Base-by-base conservation (phyloP, 2,113 vertebrate genomes). In the Jacana jacana region DNA sequence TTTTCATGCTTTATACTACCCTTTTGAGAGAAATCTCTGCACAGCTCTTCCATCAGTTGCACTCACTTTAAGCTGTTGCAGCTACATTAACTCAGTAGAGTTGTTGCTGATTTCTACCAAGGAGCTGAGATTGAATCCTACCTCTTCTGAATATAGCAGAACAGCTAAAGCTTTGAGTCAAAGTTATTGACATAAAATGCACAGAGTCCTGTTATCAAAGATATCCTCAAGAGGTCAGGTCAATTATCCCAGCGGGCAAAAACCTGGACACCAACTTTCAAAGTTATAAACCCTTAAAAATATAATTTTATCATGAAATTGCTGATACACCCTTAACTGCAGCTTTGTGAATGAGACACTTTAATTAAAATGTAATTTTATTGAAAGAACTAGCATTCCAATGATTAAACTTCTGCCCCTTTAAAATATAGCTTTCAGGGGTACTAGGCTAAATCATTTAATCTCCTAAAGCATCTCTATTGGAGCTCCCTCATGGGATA, bases 311-410 rank as follows among this genome's bases (percentile, higher is more conserved):
- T 71, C 18, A 28, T 66, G 5, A 93, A 97, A 91, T 91, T 96
- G 65, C 65, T 93, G 80, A 75, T 95, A 81, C 46, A 85, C 49
- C 19, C 64, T 87, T 95, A 96, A 86, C 40, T 80, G 83, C 72
- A 89, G 81, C 68, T 95, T 96, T 97, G 71, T 95, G 70, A 97
- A 96, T 77, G 35, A 96, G 81, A 79, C 54, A 69, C 27, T 76
- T 96, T 95, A 96, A 95, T 96, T 95, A 96, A 96, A 97, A 96
- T 86, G 79, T 85, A 83, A 72, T 94, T 97, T 96, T 93, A 95
- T 88, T 93, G 90, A 97, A 95, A 44, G 58, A 70, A 71, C 72
- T 72, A 89, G 52, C 66, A 89, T 93, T 85, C 44, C 60, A 92
- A n/a, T 93, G 84, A 93, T 97, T 97, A 97, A 97, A 94, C 78